phyloP scores from a whole-genome alignment of 2,797 vertebrate genomes.

The Falco peregrinus region DNA sequence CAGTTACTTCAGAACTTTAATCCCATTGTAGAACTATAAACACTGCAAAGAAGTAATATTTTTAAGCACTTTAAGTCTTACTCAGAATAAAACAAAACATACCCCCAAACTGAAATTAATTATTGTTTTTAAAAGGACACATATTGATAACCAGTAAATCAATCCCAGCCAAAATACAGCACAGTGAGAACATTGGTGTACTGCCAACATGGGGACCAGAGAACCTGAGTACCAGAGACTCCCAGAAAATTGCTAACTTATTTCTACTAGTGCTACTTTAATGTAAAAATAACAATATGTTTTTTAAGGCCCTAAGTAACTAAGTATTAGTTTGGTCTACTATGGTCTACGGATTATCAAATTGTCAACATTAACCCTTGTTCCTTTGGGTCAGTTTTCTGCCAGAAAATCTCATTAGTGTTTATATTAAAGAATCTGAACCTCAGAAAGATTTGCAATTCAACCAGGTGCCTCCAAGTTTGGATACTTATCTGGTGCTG shows the following conservation, averaged over 20 bases:
- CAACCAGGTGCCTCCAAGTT: not conserved
- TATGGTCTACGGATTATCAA: not conserved
- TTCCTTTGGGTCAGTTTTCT: not conserved
- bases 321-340: not conserved
- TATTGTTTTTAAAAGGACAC: not conserved
- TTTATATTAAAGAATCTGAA: not conserved
- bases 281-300: not conserved
- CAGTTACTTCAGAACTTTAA: not conserved
- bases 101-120: not conserved
- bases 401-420: not conserved
- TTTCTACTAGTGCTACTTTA: not conserved
- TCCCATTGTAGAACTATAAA: not conserved
- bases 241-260: not conserved
- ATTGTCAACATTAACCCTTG: not conserved
- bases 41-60: not conserved
- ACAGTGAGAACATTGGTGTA: not conserved
- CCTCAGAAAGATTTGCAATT: not conserved
- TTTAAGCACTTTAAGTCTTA: not conserved
- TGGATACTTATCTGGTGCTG: not conserved
- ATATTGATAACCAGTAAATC: not conserved
- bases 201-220: not conserved
- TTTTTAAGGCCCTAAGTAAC: not conserved
- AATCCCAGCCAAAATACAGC: not conserved
- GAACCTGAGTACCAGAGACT: not conserved
- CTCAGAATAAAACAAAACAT: not conserved